Conservation (phyloP, 1,140 invertebrate species). For the Pseudomyrmex dendroicus region DNA sequence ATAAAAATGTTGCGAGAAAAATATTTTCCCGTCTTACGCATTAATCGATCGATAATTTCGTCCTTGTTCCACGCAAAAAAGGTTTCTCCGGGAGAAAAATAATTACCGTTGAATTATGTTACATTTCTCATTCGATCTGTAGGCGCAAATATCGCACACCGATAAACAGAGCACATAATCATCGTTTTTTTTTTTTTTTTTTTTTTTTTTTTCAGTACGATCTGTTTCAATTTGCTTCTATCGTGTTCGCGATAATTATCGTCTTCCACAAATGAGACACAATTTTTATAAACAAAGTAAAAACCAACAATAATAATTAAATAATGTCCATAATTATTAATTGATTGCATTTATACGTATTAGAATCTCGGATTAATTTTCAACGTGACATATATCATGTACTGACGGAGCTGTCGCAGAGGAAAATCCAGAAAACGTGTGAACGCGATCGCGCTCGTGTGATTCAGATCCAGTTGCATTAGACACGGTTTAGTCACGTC, state of each 20-base stretch:
- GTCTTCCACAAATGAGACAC: no score
- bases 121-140: background rate
- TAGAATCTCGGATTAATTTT: slow-evolving; percentile 11
- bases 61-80: slow-evolving; percentile 12
- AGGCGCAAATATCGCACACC: background rate
- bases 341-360: no score
- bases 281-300: no score
- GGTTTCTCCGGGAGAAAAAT: slow-evolving; percentile 15
- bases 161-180: slow-evolving; percentile 7
- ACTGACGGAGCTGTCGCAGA: background rate
- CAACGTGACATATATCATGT: background rate
- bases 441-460: background rate
- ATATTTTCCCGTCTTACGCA: background rate
- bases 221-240: no score
- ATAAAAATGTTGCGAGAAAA: background rate
- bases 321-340: no score
- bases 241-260: no score
- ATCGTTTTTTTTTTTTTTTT: background rate
- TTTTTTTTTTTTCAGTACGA: background rate
- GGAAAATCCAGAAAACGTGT: background rate
- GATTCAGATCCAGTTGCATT: slow-evolving; percentile 38
- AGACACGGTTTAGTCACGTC: background rate
- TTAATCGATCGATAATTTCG: slow-evolving; percentile 18
- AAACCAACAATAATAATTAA: no score
- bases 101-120: slow-evolving; percentile 28